phyloP scores from a whole-genome alignment of 2,888 invertebrate genomes.

The Heliconius charithonia region DNA sequence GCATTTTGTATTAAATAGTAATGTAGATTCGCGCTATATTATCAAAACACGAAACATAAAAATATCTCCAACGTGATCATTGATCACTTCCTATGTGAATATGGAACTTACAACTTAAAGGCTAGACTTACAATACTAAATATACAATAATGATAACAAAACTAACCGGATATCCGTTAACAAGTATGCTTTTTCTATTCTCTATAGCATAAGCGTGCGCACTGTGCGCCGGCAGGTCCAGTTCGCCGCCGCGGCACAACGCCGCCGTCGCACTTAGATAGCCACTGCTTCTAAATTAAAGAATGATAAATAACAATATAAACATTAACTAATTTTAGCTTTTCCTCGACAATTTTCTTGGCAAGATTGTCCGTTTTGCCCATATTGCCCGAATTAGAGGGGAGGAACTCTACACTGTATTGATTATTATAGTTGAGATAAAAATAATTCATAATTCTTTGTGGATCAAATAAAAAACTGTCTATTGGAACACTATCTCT shows the following conservation, averaged over 20 bases:
- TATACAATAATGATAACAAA: neutral
- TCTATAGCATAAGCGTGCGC: conserved; percentile 54
- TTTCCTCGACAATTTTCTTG: too few species aligned
- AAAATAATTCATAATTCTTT: too few species aligned
- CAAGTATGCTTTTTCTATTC: conserved; percentile 77
- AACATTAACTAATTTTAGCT: too few species aligned
- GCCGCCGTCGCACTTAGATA: conserved; percentile 74
- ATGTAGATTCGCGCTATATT: too few species aligned
- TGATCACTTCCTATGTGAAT: neutral
- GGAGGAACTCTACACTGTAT: too few species aligned
- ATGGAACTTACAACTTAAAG: neutral
- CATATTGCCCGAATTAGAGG: too few species aligned
- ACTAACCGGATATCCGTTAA: conserved; percentile 79
- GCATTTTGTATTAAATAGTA: too few species aligned
- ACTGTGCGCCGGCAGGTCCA: conserved; percentile 64
- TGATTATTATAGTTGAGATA: too few species aligned
- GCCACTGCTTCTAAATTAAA: conserved; percentile 57
- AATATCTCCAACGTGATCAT: neutral
- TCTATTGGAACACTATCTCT: too few species aligned
- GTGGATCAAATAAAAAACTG: too few species aligned
- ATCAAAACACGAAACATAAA: neutral
- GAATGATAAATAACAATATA: neutral
- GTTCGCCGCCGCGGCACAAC: conserved; percentile 72
- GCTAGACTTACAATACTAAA: too few species aligned
- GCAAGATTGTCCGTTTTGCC: too few species aligned